A percentile compares a stretch with the other conserved stretches of the same genome.
phyloP scores from a whole-genome alignment of 1,140 invertebrate genomes.

The Habropoda laboriosa region DNA sequence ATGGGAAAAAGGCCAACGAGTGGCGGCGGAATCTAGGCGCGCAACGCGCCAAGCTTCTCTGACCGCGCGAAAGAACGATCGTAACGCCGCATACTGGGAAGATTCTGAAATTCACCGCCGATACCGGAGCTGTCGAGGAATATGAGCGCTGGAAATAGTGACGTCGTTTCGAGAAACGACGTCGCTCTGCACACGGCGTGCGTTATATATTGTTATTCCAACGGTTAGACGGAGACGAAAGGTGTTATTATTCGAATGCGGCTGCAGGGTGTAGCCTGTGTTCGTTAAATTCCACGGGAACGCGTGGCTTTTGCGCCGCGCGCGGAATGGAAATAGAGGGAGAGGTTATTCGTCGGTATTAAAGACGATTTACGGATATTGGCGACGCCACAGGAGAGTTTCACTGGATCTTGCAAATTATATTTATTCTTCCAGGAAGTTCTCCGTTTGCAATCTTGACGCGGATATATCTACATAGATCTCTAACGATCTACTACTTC shows the following conservation, averaged over 20 bases:
- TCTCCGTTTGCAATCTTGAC: too few species aligned
- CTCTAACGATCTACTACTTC: too few species aligned
- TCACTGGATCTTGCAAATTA: not conserved
- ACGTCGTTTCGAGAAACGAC: constrained; percentile 35
- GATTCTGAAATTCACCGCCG: constrained; percentile 39
- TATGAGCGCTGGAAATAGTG: constrained; percentile 31
- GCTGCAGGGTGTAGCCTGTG: not conserved
- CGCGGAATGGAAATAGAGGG: not conserved
- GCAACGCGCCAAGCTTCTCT: constrained; percentile 38
- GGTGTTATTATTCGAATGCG: not conserved
- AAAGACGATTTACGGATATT: constrained; percentile 17
- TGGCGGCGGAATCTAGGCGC: constrained; percentile 22
- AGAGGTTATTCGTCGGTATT: not conserved
- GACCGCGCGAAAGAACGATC: constrained; percentile 51
- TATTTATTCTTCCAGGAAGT: not conserved
- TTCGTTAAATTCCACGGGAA: constrained; percentile 24
- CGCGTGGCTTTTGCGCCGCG: not conserved
- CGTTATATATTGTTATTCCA: constrained; percentile 17
- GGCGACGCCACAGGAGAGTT: not conserved
- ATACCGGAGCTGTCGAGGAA: constrained; percentile 6
- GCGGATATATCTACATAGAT: too few species aligned
- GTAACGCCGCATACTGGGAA: constrained; percentile 50
- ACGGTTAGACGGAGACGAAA: not conserved
- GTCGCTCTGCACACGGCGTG: not conserved
- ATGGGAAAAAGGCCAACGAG: constrained; percentile 59